Conservation (phyloP, 2,888 invertebrate species). For the Harpagoxenus sublaevis region DNA sequence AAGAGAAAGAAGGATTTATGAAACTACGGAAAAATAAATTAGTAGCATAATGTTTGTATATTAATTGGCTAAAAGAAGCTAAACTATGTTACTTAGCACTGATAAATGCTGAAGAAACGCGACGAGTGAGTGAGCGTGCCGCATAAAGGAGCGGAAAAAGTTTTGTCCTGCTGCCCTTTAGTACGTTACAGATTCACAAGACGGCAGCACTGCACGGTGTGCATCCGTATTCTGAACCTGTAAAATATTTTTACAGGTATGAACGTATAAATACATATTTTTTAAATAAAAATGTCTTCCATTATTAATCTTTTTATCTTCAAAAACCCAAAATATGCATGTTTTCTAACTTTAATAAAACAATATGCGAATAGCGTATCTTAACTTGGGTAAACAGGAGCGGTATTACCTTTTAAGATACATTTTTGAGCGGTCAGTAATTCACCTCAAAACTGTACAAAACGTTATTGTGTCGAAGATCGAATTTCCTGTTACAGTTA, state of each 20-base stretch:
- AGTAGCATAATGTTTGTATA: background rate
- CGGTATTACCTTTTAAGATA: background rate
- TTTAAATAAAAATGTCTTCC: background rate
- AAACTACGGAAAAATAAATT: background rate
- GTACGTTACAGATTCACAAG: constrained; percentile 70
- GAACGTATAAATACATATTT: background rate
- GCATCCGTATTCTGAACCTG: background rate
- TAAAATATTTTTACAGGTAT: background rate
- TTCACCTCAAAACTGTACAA: background rate
- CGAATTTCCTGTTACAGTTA: constrained; percentile 18
- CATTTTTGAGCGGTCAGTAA: background rate
- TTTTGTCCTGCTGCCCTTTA: constrained; percentile 63
- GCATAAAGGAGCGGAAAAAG: constrained; percentile 63
- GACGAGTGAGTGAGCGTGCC: background rate
- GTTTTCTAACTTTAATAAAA: background rate
- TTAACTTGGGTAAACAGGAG: background rate
- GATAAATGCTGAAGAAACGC: constrained; percentile 21
- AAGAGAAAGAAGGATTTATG: background rate
- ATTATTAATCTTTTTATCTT: background rate
- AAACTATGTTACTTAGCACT: constrained; percentile 12
- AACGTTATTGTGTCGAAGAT: background rate
- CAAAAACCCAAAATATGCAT: background rate
- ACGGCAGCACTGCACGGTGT: constrained; percentile 79
- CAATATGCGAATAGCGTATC: background rate
- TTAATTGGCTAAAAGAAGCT: constrained; percentile 16